Conservation (phyloP, 2,888 invertebrate genomes). For the Xestia ashworthii region DNA sequence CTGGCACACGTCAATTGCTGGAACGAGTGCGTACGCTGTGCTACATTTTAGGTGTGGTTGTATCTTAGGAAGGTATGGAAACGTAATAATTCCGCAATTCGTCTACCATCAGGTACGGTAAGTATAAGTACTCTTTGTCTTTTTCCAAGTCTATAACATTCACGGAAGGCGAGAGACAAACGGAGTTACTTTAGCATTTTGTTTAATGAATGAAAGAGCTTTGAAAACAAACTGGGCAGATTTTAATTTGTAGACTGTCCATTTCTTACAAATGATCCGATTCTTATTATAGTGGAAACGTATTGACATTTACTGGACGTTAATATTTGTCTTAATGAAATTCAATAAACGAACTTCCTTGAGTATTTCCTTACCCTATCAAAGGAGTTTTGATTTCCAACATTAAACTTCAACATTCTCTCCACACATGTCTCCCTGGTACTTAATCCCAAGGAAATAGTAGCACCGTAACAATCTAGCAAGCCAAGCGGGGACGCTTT, state of each 20-base stretch:
- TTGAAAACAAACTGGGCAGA: background rate
- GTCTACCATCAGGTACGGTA: background rate
- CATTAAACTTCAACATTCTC: background rate
- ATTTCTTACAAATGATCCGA: background rate
- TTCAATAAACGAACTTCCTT: background rate
- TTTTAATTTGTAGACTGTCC: background rate
- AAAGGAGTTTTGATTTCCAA: background rate
- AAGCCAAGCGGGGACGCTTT: slow-evolving; percentile 34
- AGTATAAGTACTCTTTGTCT: background rate
- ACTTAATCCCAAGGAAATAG: slow-evolving; percentile 10
- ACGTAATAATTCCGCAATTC: background rate
- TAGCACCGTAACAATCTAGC: slow-evolving; percentile 37
- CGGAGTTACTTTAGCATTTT: background rate
- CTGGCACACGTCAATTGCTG: slow-evolving; percentile 44
- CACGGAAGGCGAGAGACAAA: background rate
- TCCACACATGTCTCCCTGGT: slow-evolving; percentile 34
- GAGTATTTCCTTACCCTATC: background rate
- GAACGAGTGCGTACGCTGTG: slow-evolving; percentile 5
- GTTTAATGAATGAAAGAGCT: background rate
- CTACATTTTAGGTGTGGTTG: background rate
- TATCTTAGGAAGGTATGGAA: background rate
- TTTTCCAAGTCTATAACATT: background rate
- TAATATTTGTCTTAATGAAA: background rate
- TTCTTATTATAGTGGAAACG: background rate
- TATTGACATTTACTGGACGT: background rate